Conservation (phyloP, 2,888 invertebrate genomes). For the Aphodius granarius region DNA sequence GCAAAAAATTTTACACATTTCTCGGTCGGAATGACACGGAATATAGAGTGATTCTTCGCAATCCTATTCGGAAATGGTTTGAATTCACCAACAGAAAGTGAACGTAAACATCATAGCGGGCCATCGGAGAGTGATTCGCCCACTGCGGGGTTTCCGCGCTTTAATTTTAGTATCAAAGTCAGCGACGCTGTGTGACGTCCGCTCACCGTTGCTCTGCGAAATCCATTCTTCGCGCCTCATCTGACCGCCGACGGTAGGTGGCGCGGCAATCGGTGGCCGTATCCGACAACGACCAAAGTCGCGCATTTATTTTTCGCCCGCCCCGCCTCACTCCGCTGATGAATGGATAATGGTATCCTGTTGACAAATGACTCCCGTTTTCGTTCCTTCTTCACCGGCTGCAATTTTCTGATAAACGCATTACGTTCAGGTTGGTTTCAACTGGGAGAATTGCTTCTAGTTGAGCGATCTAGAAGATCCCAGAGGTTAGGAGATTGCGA, state of each 20-base stretch:
- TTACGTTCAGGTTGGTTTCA: not conserved
- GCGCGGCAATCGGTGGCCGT: not conserved
- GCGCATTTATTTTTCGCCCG: not conserved
- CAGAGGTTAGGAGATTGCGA: too few species aligned
- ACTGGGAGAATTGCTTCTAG: too few species aligned
- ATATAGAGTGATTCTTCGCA: too few species aligned
- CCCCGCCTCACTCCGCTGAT: not conserved
- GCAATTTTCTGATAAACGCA: not conserved
- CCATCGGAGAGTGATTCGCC: not conserved
- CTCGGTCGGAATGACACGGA: too few species aligned
- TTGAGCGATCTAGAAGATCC: too few species aligned
- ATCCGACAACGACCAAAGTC: not conserved
- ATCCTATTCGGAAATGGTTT: not conserved
- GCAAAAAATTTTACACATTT: not conserved
- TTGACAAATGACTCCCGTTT: not conserved
- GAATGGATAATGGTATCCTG: not conserved
- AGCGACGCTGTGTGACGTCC: not conserved
- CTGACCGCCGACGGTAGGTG: not conserved
- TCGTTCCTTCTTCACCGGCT: not conserved
- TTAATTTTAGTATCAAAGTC: not conserved
- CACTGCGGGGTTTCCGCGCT: not conserved
- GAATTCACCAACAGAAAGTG: not conserved
- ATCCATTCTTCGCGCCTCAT: not conserved
- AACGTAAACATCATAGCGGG: not conserved
- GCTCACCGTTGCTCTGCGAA: not conserved